A percentile compares a stretch with the other conserved stretches of the same genome.
These are phyloP conservation scores for Chiloscyllium punctatum DNA, from an alignment of 2,797 vertebrate species.

Conservation along the genomic window DNA sequence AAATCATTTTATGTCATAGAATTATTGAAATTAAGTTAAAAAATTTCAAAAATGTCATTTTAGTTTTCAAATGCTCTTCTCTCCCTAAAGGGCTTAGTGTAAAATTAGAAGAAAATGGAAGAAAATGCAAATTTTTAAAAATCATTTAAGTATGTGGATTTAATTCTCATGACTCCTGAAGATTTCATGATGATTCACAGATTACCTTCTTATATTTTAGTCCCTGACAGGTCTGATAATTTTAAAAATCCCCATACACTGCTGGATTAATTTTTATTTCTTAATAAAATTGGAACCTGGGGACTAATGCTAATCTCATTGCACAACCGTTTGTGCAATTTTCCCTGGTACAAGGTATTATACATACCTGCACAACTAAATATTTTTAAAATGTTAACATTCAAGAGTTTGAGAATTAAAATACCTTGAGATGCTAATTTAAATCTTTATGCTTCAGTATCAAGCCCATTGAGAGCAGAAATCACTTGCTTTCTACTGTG, in stretches of 20 bases:
- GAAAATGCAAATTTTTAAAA: constrained; percentile 34
- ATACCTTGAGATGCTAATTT: neutral
- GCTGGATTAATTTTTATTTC: constrained; percentile 28
- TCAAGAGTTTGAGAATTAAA: neutral
- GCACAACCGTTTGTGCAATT: neutral
- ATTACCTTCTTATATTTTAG: constrained; percentile 28
- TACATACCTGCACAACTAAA: neutral
- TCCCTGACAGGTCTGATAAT: constrained; percentile 35
- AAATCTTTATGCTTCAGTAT: neutral
- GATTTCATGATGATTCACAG: constrained; percentile 32
- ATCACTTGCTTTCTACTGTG: neutral
- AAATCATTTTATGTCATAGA: neutral
- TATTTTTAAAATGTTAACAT: neutral
- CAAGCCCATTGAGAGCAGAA: neutral
- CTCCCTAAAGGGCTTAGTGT: constrained; percentile 29
- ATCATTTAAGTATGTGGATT: constrained; percentile 36
- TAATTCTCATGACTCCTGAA: constrained; percentile 19
- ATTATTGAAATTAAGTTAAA: constrained; percentile 8
- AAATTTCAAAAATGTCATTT: neutral
- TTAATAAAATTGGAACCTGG: constrained; percentile 30
- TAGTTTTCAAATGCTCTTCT: constrained; percentile 10
- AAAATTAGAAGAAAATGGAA: constrained; percentile 32
- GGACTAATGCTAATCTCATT: constrained; percentile 7
- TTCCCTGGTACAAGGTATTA: neutral
- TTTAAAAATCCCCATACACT: constrained; percentile 31